These are phyloP conservation scores for Cyclophora albipunctata DNA, from an alignment of 2,888 invertebrate species.

Conservation along the genomic window DNA sequence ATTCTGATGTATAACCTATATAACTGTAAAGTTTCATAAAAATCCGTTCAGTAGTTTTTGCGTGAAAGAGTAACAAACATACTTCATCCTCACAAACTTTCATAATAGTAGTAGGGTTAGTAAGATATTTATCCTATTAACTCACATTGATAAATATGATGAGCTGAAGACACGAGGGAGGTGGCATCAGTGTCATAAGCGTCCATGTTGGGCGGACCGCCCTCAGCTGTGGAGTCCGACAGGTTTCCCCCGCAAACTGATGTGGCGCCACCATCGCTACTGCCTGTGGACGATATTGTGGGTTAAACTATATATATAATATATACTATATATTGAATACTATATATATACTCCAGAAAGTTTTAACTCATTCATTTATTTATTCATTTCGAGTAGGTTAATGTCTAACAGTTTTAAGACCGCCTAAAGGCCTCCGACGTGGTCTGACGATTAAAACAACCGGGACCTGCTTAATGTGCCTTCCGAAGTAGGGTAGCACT, in stretches of 20 bases:
- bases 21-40: no score
- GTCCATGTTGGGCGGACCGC: conserved; percentile 78
- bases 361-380: conserved; percentile 6
- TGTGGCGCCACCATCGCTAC: conserved; percentile 88
- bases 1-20: no score
- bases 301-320: no score
- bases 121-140: conserved; percentile 16
- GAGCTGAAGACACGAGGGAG: conserved; percentile 81
- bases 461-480: no score
- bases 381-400: not conserved
- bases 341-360: no score
- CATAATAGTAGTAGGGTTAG: no score
- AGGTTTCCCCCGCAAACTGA: conserved; percentile 87
- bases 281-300: conserved; percentile 46
- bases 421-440: no score
- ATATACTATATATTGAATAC: no score
- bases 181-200: conserved; percentile 82
- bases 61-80: no score
- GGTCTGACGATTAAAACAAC: not conserved
- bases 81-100: no score
- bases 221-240: conserved; percentile 86
- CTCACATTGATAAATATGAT: conserved; percentile 85
- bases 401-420: not conserved
- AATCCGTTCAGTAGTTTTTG: no score
- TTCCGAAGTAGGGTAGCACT: no score